Conservation (phyloP, 2,113 vertebrate genomes). For the Bufo gargarizans region DNA sequence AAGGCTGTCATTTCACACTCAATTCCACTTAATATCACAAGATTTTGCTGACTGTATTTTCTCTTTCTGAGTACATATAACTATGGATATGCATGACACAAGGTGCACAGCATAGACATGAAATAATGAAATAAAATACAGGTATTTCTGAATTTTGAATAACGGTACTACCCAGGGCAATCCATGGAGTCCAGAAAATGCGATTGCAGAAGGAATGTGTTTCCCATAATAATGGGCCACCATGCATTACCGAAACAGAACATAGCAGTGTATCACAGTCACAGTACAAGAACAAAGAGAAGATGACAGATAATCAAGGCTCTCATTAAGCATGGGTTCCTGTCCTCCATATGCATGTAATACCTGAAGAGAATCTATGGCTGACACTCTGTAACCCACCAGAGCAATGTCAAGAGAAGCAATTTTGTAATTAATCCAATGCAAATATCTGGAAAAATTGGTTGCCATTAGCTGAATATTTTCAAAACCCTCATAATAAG, state of each 20-base stretch:
- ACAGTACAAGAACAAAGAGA: constrained; percentile 3
- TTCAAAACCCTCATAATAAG: constrained; percentile 10
- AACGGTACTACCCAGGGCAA: not conserved
- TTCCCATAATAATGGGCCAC: constrained; percentile 22
- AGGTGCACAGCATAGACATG: not conserved
- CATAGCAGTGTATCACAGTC: constrained; percentile 17
- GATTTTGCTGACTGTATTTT: constrained; percentile 5
- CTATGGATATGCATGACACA: not conserved
- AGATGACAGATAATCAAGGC: constrained; percentile 38
- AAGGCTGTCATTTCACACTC: constrained; percentile 36
- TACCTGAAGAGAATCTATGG: constrained; percentile 50
- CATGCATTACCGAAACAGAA: constrained; percentile 27
- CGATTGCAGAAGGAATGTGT: not conserved
- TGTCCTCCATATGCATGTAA: constrained; percentile 40
- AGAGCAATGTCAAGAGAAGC: constrained; percentile 21
- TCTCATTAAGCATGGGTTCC: constrained; percentile 59
- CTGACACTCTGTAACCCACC: constrained; percentile 43
- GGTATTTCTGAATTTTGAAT: not conserved
- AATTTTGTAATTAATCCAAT: constrained; percentile 20
- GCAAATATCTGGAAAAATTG: not conserved
- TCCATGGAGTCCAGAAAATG: constrained; percentile 8
- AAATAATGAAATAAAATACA: constrained; percentile 11
- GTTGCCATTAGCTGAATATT: constrained; percentile 32
- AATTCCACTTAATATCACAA: not conserved
- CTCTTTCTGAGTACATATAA: not conserved